Conservation (phyloP, 1,140 invertebrate genomes). For the Musca vetustissima region DNA sequence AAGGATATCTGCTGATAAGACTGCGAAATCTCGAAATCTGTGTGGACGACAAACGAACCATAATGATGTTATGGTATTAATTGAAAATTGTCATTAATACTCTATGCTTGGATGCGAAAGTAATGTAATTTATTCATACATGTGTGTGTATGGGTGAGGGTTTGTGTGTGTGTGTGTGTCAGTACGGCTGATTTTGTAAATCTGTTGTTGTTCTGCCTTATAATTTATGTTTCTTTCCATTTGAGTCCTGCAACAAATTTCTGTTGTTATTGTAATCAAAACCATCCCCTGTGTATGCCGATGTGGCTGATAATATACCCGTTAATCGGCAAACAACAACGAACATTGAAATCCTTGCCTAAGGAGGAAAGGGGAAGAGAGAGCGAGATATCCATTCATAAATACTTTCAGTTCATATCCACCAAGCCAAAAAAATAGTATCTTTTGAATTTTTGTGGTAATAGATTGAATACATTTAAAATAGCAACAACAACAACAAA, state of each 20-base stretch:
- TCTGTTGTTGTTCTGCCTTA: too few relatives aligned
- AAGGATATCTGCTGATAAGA: too few relatives aligned
- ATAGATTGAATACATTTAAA: constrained; percentile 19
- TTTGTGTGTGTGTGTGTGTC: too few relatives aligned
- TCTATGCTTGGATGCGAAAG: too few relatives aligned
- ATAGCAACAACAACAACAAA: not conserved
- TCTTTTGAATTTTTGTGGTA: not conserved
- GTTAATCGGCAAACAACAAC: constrained; percentile 1
- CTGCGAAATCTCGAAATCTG: too few relatives aligned
- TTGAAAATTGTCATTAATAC: too few relatives aligned
- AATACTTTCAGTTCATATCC: not conserved
- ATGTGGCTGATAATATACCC: not conserved
- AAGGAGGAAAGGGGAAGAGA: not conserved
- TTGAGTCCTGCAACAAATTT: constrained; percentile 6
- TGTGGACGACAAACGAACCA: too few relatives aligned
- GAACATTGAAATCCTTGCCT: not conserved
- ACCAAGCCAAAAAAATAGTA: not conserved
- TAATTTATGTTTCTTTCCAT: too few relatives aligned
- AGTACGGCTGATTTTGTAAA: too few relatives aligned
- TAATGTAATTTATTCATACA: too few relatives aligned
- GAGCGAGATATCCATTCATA: not conserved
- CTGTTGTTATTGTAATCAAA: constrained; percentile 18
- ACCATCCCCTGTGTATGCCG: constrained; percentile 7
- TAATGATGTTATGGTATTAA: too few relatives aligned
- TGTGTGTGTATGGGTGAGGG: too few relatives aligned